Evolutionary conservation across 2,797 vertebrate species (phyloP).

Genomic region (Falco cherrug): DNA sequence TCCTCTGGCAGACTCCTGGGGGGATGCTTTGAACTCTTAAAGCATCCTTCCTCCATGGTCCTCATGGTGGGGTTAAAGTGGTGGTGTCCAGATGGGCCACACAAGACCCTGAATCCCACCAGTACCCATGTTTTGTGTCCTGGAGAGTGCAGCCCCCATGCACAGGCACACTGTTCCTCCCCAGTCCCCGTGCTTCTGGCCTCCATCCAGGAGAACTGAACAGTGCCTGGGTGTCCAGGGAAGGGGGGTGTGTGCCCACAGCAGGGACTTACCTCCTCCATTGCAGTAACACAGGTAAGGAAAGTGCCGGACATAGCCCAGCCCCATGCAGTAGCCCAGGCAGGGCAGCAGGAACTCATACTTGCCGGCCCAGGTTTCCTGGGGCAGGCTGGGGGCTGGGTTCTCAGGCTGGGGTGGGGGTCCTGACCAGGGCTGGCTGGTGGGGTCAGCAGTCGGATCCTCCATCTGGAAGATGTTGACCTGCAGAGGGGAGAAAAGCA

Average conservation of each 20-base stretch:
- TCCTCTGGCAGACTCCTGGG: not conserved
- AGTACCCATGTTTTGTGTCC: not conserved
- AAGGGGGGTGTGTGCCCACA: not conserved
- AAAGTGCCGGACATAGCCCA: constrained; percentile 87
- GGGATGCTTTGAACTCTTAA: not conserved
- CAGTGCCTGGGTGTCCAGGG: not conserved
- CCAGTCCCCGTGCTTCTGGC: not conserved
- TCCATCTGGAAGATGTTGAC: constrained; percentile 69
- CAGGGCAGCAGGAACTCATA: constrained; percentile 86
- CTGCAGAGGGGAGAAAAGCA: not conserved
- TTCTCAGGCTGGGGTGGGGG: not conserved
- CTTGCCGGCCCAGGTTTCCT: constrained; percentile 82
- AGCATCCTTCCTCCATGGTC: not conserved
- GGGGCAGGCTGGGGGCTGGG: not conserved
- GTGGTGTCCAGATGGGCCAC: not conserved
- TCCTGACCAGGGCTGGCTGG: constrained; percentile 11
- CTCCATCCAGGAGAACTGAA: not conserved
- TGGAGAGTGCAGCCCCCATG: not conserved
- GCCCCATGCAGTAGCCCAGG: constrained; percentile 85
- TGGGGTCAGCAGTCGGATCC: not conserved
- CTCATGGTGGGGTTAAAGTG: not conserved
- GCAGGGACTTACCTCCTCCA: constrained; percentile 82
- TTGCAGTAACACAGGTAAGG: constrained; percentile 89
- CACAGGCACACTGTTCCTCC: rapidly evolving
- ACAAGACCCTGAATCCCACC: not conserved